Base-by-base conservation (phyloP, 2,797 vertebrate species). In the Gastrophryne carolinensis region DNA sequence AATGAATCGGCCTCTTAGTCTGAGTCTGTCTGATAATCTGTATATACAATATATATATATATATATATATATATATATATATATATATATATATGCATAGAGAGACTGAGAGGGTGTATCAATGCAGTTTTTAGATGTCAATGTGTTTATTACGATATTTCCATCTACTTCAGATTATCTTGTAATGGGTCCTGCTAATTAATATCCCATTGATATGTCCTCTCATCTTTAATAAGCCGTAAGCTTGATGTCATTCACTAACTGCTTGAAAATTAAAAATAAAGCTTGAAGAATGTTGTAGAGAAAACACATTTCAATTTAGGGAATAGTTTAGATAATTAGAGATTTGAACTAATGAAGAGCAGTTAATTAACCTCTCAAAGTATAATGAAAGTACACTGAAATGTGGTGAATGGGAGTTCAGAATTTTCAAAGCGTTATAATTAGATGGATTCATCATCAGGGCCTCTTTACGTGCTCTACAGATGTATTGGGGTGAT, bases 331-430 rank as follows among this genome's bases (percentile, higher is more conserved):
- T 57, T 57, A 44, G 66, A 69, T 69, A 56, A 56, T 56, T 56
- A 35, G n/a, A 41, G 66, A 69, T 57, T 41, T 69, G 34, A 44
- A 69, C 66, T 57, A 57, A 69, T 57, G 34, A 44, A 69, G 21
- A 69, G 66, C 57, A 41, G 50, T 69, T 69, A 57, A 69, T 69
- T 69, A 69, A 69, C 66, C 34, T 57, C 50, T 41, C 34, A 69
- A 54, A 41, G n/a, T 44, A 30, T 69, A 41, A 44, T 69, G 24
- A 44, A 69, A 39, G 24, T 21, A 56, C 49, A 57, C 17, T 57
- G 52, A 69, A 32, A 69, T 57, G 37, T 68, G 34, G 37, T 21
- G 41, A 19, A 54, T 52, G 24, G 10, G 17, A 41, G 34, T 57
- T 11, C 37, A 44, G 4, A 32, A 47, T 47, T 47, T 19, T 2